Conservation (phyloP, 2,797 vertebrate species). For the Parotocinclus haroldoi region DNA sequence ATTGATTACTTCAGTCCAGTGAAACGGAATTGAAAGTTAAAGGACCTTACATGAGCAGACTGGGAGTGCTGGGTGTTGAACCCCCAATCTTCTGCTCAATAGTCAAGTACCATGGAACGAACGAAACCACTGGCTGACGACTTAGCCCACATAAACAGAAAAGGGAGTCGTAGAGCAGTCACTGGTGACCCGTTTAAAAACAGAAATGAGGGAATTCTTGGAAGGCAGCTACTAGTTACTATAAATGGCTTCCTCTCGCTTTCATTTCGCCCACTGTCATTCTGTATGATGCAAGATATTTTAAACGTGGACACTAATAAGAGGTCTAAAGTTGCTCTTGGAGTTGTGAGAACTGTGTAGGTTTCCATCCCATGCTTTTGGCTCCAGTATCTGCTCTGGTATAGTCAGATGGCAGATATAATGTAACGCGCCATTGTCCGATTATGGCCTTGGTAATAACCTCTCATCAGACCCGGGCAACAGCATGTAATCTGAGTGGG, state of each 20-base stretch:
- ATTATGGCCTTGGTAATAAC: slow-evolving; percentile 76
- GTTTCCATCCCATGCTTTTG: slow-evolving; percentile 2
- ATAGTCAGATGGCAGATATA: no score
- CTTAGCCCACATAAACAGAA: no score
- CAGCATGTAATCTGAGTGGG: slow-evolving; percentile 77
- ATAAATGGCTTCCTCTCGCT: neutral
- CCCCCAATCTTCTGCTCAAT: no score
- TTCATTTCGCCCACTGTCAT: neutral
- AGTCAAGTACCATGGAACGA: no score
- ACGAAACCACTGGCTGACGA: no score
- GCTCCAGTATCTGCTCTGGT: neutral
- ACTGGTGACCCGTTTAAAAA: neutral
- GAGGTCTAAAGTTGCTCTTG: neutral
- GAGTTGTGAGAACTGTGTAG: neutral
- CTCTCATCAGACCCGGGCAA: slow-evolving; percentile 74
- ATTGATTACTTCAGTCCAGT: no score
- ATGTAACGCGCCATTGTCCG: slow-evolving; percentile 42
- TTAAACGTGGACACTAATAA: neutral
- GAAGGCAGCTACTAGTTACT: neutral
- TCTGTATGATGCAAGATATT: neutral
- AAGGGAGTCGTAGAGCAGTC: neutral
- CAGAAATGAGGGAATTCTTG: neutral
- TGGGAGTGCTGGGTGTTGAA: no score
- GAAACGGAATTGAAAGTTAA: no score
- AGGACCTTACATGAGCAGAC: no score